Evolutionary conservation across 2,888 invertebrate species (phyloP).

Genomic region (Coleophora deauratella): DNA sequence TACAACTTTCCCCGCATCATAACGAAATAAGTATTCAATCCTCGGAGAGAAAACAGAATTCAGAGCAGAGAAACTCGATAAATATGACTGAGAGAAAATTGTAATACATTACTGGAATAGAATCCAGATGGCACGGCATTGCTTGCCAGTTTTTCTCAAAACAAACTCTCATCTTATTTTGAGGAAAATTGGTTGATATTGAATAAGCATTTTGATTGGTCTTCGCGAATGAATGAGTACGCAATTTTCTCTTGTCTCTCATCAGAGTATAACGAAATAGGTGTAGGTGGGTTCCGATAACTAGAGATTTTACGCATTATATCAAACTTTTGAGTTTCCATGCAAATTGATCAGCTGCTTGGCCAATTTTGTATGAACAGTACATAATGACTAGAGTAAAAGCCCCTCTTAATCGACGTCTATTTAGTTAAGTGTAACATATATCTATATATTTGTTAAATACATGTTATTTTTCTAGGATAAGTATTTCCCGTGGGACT

Average conservation of each 20-base stretch:
- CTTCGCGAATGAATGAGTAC: constrained; percentile 25
- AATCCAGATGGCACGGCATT: constrained; percentile 38
- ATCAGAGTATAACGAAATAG: too few species aligned
- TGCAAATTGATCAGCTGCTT: too few species aligned
- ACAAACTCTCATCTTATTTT: constrained; percentile 34
- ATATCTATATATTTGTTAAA: too few species aligned
- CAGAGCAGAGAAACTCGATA: constrained; percentile 34
- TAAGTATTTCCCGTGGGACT: too few species aligned
- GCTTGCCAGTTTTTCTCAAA: constrained; percentile 24
- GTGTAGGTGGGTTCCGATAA: too few species aligned
- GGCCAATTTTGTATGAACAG: too few species aligned
- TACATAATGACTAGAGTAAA: too few species aligned
- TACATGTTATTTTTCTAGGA: too few species aligned
- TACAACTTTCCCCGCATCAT: constrained; percentile 41
- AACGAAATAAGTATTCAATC: constrained; percentile 43
- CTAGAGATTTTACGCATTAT: too few species aligned
- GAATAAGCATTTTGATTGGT: constrained; percentile 20
- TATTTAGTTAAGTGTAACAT: too few species aligned
- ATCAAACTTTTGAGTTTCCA: too few species aligned
- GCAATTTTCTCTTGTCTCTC: constrained; percentile 18
- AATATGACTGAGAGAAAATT: constrained; percentile 41
- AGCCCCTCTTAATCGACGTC: too few species aligned
- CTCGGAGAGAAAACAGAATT: constrained; percentile 42
- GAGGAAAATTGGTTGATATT: constrained; percentile 31
- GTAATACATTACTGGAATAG: constrained; percentile 37